Base-by-base conservation (phyloP, 2,113 vertebrate genomes). In the Tympanuchus pallidicinctus region DNA sequence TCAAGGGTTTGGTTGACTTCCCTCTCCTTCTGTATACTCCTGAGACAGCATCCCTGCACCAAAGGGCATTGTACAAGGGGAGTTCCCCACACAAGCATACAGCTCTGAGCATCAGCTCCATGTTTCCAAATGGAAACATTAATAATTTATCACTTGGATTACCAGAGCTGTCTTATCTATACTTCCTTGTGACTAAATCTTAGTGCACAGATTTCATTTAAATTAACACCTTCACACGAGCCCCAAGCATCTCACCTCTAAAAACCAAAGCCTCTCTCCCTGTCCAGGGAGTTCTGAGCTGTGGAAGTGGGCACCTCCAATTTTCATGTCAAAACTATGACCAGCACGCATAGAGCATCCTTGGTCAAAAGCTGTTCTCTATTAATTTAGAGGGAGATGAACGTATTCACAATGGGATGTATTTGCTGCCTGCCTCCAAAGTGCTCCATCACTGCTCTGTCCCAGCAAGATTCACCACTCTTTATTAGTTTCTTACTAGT, bases 131-230 rank as follows among this genome's bases (percentile, higher is more conserved):
- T 78, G 43, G 63, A 60, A 90, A 89, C 78, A 71, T 96, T 64
- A 94, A 96, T 93, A 89, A 94, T 96, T 95, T 50, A 95, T 75
- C 27, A 69, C 48, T 72, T 72, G 86, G 54, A 90, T 94, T 90
- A 82, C 32, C 52, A 78, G 64, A 70, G 15, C 48, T 77, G 65
- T 45, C 32, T 71, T 72, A 78, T 71, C 80, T 67, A 14, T 13
- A 10, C 60, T 86, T 40, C 42, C 59, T 24, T 74, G 19, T 25
- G 73, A 80, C 42, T 34, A 79, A 88, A 12, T 50, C 60, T 82
- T 59, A 88, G 77, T 59, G 50, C 80, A 93, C 69, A 89, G 69
- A 86, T 61, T 83, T 63, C 43, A 50, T 69, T 80, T 72, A 56
- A 75, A 92, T 34, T 32, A 82, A 89, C 59, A 65, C 64, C 61